Conservation (phyloP, 2,888 invertebrate genomes). For the Bugulina stolonifera region DNA sequence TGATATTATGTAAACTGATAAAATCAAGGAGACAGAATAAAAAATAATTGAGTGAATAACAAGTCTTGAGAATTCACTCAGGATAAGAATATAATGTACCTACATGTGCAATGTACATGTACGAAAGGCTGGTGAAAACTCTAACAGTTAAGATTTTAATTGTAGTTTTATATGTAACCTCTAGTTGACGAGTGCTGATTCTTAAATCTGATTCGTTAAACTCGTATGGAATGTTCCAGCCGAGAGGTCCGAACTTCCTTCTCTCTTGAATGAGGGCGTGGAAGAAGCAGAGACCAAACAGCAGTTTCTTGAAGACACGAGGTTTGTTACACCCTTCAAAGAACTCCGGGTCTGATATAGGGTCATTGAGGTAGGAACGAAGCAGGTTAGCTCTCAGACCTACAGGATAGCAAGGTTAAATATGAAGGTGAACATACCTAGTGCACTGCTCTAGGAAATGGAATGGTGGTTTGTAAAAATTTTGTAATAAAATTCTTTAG, state of each 20-base stretch:
- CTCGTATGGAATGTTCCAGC: constrained; percentile 55
- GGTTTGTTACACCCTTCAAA: constrained; percentile 61
- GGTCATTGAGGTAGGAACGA: constrained; percentile 53
- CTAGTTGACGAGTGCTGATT: constrained; percentile 51
- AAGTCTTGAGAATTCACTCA: too few relatives aligned
- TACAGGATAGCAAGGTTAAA: neutral
- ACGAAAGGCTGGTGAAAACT: neutral
- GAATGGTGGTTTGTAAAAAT: too few relatives aligned
- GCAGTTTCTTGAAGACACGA: constrained; percentile 63
- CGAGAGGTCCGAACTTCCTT: constrained; percentile 53
- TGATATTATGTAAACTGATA: too few relatives aligned
- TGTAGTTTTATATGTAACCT: constrained; percentile 34
- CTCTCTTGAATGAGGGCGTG: constrained; percentile 54
- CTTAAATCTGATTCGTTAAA: constrained; percentile 55
- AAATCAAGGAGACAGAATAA: too few relatives aligned
- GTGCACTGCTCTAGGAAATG: too few relatives aligned
- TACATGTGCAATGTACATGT: too few relatives aligned
- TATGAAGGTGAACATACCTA: too few relatives aligned
- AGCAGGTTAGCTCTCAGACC: constrained; percentile 52
- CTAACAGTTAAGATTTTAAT: neutral
- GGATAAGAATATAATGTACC: too few relatives aligned
- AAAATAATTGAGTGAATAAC: too few relatives aligned
- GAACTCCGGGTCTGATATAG: constrained; percentile 63
- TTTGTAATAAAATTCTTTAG: too few relatives aligned
- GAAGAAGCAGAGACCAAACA: constrained; percentile 54